Evolutionary conservation across 2,888 invertebrate genomes (phyloP), one percentile per base, ranked within the genome.

Genomic region (Apodemia mormo): DNA sequence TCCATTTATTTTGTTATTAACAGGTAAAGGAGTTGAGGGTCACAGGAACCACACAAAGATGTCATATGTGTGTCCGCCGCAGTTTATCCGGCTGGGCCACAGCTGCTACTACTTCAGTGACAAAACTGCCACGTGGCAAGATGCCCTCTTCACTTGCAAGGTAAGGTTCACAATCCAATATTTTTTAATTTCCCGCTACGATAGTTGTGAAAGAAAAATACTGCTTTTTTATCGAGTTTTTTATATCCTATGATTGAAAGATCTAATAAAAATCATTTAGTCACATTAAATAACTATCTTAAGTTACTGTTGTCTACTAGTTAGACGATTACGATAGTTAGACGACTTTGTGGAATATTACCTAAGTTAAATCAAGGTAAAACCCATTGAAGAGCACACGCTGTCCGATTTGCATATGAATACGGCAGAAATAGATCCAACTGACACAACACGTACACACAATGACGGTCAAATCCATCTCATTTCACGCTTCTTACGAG

Each of bases 71-170:
- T 96, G 96, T 79, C 96, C 96, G 1, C 94, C 95, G 30, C 91
- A 95, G 68, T 96, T 96, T 88, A 92, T 96, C 80, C 89, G 96
- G 65, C 90, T 96, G 49, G 96, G 96, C n/a, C 95, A 95, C 83
- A 95, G 95, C 83, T 97, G 97, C 84, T 96, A 96, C 87, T 96
- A 93, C 89, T 94, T 96, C 87, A 96, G 96, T 81, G 95, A 94
- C 43, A 94, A 94, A 71, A 94, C 94, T 69, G 94, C 94, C 0
- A 94, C 95, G 66, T 97, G 96, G 96, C 95, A 95, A 77, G 95
- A 95, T 22, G 96, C 97, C 12, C 94, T 95, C 77, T 96, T 95
- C 82, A 90, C 95, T 65, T 97, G 97, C 87, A 94, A 94, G 86
- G 96, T 93, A 75, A 77, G 71, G 45, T n/a, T n/a, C 22, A 54